phyloP scores from a whole-genome alignment of 1,140 invertebrate species.

The Penaeus japonicus region DNA sequence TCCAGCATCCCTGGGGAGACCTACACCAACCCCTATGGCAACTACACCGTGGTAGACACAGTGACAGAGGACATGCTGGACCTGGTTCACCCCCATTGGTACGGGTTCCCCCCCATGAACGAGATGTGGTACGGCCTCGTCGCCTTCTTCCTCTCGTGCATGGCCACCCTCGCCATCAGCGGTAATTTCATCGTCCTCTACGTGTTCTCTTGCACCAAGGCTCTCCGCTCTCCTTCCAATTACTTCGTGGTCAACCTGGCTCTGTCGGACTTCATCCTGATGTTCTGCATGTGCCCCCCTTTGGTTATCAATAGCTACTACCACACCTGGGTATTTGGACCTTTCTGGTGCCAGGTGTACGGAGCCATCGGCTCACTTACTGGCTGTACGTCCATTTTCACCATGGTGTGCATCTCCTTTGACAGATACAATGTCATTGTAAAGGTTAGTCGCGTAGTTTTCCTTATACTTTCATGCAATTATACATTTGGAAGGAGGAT shows the following conservation, averaged over 20 bases:
- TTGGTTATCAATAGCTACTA: conserved; percentile 73
- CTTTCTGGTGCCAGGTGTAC: conserved; percentile 82
- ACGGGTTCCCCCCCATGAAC: conserved; percentile 61
- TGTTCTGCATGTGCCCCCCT: too few species aligned
- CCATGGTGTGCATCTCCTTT: conserved; percentile 60
- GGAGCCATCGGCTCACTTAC: conserved; percentile 72
- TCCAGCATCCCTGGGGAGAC: too few species aligned
- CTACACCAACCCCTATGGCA: too few species aligned
- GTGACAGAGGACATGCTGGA: conserved; percentile 60
- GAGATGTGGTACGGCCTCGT: conserved; percentile 64
- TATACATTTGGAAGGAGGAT: too few species aligned
- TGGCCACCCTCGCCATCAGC: too few species aligned
- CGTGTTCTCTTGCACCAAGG: conserved; percentile 80
- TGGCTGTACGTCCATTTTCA: conserved; percentile 59
- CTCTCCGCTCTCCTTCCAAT: conserved; percentile 82
- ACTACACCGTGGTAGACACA: conserved; percentile 35
- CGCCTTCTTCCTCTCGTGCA: conserved; percentile 32
- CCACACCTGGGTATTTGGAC: conserved; percentile 71
- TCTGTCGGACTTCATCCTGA: conserved; percentile 72
- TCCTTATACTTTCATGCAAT: conserved; percentile 26
- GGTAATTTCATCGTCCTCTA: conserved; percentile 88
- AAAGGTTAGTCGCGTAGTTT: not conserved
- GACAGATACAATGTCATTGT: conserved; percentile 62
- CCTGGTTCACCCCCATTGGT: conserved; percentile 61
- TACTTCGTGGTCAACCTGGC: conserved; percentile 84